phyloP scores from a whole-genome alignment of 92 coral and sea anemone species.

The Paragorgia papillata region DNA sequence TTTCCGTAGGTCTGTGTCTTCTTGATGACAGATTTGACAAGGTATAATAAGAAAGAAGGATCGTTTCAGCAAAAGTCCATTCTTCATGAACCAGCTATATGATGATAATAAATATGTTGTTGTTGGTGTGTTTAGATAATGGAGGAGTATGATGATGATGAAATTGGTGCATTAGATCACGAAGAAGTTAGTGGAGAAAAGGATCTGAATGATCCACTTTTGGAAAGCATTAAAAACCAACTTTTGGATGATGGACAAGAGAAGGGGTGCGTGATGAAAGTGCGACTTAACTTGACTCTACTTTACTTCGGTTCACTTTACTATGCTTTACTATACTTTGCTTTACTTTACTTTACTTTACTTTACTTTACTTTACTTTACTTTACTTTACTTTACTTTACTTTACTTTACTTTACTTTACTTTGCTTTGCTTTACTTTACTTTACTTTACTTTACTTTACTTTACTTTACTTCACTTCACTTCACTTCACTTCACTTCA shows the following conservation, averaged over 20 bases:
- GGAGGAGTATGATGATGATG: constrained; percentile 99
- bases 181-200: constrained; percentile 82
- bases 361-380: background rate
- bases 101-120: too few relatives aligned
- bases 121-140: constrained; percentile 56
- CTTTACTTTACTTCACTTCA: background rate
- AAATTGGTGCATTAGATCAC: constrained; percentile 94
- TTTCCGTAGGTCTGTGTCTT: constrained; percentile 67
- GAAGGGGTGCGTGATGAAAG: background rate
- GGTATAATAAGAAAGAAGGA: constrained; percentile 38
- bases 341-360: background rate
- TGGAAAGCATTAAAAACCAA: constrained; percentile 72
- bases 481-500: background rate
- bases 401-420: background rate
- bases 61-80: too few relatives aligned
- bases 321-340: background rate
- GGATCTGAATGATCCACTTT: constrained; percentile 65
- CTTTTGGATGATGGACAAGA: constrained; percentile 59
- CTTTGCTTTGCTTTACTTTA: background rate
- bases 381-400: background rate
- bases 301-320: background rate
- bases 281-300: background rate
- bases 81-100: too few relatives aligned
- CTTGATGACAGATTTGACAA: constrained; percentile 94
- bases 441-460: background rate